Base-by-base conservation (phyloP, 2,797 vertebrate species). In the Neosilurus mollespiculum region DNA sequence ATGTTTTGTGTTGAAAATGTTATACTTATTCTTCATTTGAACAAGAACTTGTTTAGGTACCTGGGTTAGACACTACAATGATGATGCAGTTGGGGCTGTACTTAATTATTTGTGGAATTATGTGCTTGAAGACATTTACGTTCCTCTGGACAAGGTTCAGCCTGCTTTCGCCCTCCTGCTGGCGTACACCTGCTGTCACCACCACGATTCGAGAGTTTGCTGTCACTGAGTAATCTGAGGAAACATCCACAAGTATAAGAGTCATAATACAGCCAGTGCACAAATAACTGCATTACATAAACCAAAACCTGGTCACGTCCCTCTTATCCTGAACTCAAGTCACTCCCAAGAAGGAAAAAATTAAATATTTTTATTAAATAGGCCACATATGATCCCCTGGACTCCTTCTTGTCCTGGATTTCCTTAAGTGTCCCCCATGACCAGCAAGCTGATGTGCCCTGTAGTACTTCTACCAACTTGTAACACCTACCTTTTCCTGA, bases 121-220 rank as follows among this genome's bases (percentile, higher is more conserved):
- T 98, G 89, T 95, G 94, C 84, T 96, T 98, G 93, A 99, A 99
- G 90, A 99, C 96, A 2, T 96, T 96, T 78, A 99, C 96, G 0
- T 99, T 99, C 82, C 98, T 96, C 92, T 99, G 98, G 43, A 99
- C 97, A 90, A 99, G 93, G 87, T 99, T 97, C 53, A 99, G 95
- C 2, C 98, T 95, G 86, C 96, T 98, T 93, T 99, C 98, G 0
- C 98, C 98, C 81, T 99, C 98, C 89, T 99, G 98, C 90, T 99
- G 98, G 1, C 98, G 96, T 6, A 98, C 98, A 0, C 98, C 98
- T 0, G 97, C 98, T 0, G 98, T 98, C 56, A 99, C 94, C 72
- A 99, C 95, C 2, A 99, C 98, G 0, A 99, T 92, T 82, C 93
- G 97, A 0, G 98, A 99, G 90, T 97, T 95, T 59, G 97, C 96